A percentile compares a stretch with the other conserved stretches of the same genome.
phyloP scores from a whole-genome alignment of 2,888 invertebrate genomes.

The Bhutanitis thaidina region DNA sequence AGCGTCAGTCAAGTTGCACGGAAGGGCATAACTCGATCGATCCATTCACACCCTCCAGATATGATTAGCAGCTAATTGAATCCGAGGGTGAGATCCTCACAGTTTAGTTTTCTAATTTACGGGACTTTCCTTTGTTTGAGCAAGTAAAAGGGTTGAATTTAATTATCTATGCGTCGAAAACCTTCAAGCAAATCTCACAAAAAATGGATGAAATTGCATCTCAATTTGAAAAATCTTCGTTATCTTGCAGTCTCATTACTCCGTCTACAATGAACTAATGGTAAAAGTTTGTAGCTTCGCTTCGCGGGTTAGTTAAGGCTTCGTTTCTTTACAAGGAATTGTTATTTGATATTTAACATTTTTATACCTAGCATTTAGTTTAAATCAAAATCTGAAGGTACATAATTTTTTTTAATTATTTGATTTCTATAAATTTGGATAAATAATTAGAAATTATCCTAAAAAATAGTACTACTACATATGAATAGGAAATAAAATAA shows the following conservation, averaged over 20 bases:
- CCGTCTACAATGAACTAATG: constrained; percentile 13
- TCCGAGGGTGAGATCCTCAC: constrained; percentile 72
- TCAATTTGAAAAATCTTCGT: constrained; percentile 26
- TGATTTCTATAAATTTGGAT: too few species aligned
- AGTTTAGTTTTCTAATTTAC: constrained; percentile 80
- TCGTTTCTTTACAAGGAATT: constrained; percentile 29
- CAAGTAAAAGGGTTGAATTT: constrained; percentile 74
- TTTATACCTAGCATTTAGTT: constrained; percentile 1
- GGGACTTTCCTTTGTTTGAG: constrained; percentile 67
- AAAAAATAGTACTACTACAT: too few species aligned
- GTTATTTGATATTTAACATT: constrained; percentile 13
- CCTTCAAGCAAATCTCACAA: constrained; percentile 53
- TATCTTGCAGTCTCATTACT: constrained; percentile 19
- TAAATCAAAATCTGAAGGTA: neutral
- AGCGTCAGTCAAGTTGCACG: constrained; percentile 38
- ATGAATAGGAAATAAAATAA: too few species aligned
- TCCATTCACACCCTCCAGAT: constrained; percentile 75
- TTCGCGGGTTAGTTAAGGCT: constrained; percentile 38
- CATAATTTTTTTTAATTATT: too few species aligned
- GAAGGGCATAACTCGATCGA: constrained; percentile 63
- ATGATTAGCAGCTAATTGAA: constrained; percentile 79
- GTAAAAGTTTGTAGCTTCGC: constrained; percentile 23
- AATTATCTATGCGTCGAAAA: constrained; percentile 63
- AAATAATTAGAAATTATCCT: too few species aligned
- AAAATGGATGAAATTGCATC: constrained; percentile 58